These are phyloP conservation scores for Rhadina sibilatrix DNA, from an alignment of 2,113 vertebrate genomes.

Conservation along the genomic window DNA sequence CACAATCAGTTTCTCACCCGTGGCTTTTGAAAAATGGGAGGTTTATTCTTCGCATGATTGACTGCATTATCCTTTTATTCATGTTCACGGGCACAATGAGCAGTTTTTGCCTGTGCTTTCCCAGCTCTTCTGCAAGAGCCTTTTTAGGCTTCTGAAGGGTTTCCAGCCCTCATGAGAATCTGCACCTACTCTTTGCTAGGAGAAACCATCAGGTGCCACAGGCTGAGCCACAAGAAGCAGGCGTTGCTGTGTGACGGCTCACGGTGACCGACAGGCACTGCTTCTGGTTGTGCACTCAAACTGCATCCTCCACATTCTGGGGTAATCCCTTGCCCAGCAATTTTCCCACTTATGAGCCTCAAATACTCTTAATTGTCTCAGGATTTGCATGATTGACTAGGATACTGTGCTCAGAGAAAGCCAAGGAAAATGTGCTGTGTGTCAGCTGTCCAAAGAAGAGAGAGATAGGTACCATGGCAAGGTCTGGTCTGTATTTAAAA, in stretches of 20 bases:
- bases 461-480: too few relatives aligned
- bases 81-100: not conserved
- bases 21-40: not conserved
- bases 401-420: too few relatives aligned
- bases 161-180: not conserved
- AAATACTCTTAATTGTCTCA: not conserved
- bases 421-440: too few relatives aligned
- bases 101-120: not conserved
- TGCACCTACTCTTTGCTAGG: not conserved
- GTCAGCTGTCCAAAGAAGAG: too few relatives aligned
- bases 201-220: not conserved
- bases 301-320: not conserved
- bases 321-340: not conserved
- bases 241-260: not conserved
- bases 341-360: not conserved
- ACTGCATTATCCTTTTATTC: not conserved
- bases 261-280: accelerated
- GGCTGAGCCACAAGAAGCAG: not conserved
- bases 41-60: not conserved
- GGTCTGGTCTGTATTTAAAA: too few relatives aligned
- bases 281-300: not conserved
- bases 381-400: too few relatives aligned
- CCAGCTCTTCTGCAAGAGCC: not conserved
- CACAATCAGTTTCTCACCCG: not conserved
- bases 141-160: not conserved